Conservation (phyloP, 2,797 vertebrate species). For the Heteromormyrus szaboi region DNA sequence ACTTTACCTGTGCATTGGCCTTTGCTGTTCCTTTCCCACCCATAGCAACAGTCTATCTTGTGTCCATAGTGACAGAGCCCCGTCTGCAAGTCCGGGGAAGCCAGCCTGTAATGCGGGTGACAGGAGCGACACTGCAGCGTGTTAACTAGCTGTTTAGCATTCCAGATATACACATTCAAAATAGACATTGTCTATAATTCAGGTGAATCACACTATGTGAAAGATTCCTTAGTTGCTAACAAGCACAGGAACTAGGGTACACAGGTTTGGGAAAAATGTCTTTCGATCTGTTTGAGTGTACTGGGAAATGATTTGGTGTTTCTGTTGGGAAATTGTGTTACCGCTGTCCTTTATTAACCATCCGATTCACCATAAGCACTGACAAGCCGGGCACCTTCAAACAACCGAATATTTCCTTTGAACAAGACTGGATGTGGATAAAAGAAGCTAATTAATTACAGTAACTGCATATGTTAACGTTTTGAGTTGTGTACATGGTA, state of each 20-base stretch:
- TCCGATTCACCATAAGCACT: not conserved
- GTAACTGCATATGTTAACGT: not conserved
- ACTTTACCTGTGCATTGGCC: conserved; percentile 86
- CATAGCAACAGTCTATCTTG: conserved; percentile 85
- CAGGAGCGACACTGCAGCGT: conserved; percentile 28
- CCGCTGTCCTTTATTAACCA: not conserved
- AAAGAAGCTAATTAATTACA: not conserved
- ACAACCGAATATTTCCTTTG: not conserved
- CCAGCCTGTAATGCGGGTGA: conserved; percentile 53
- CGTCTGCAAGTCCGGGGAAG: conserved; percentile 55
- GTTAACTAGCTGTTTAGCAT: not conserved
- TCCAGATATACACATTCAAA: not conserved
- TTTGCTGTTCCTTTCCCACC: conserved; percentile 75
- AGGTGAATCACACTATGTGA: not conserved
- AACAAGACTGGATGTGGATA: not conserved
- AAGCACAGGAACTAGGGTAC: not conserved
- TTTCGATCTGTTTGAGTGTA: not conserved
- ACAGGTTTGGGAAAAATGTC: not conserved
- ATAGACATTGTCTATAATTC: not conserved
- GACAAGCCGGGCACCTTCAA: not conserved
- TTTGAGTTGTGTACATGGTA: not conserved
- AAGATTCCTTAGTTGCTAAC: not conserved
- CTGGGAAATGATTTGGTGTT: not conserved
- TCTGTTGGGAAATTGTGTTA: not conserved
- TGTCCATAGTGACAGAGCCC: conserved; percentile 82